These are phyloP conservation scores for Chlorops oryzae DNA, from an alignment of 1,140 invertebrate species.

Conservation along the genomic window DNA sequence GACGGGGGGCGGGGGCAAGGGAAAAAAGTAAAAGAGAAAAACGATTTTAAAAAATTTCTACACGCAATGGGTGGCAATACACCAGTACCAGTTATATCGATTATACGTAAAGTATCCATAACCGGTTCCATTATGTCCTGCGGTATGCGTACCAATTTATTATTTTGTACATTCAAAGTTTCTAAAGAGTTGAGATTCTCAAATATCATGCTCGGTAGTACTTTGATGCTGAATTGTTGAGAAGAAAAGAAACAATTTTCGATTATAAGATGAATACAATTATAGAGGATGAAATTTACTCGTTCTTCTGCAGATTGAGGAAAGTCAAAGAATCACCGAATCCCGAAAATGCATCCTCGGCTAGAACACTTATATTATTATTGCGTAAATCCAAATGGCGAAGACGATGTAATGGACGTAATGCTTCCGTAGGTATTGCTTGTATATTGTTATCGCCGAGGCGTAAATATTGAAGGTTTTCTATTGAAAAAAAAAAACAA, in stretches of 20 bases:
- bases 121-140: constrained; percentile 86
- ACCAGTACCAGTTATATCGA: constrained; percentile 87
- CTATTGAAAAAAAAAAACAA: constrained; percentile 48
- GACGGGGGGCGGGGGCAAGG: no score
- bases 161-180: constrained; percentile 80
- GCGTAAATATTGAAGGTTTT: constrained; percentile 80
- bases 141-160: constrained; percentile 71
- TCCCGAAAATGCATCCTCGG: constrained; percentile 80
- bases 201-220: constrained; percentile 69
- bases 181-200: constrained; percentile 83
- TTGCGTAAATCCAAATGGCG: constrained; percentile 80
- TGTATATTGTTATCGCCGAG: constrained; percentile 80
- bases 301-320: constrained; percentile 84
- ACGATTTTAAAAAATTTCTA: no score
- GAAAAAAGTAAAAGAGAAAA: neutral
- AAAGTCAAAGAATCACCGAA: constrained; percentile 89
- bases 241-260: constrained; percentile 6
- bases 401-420: constrained; percentile 72
- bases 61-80: no score
- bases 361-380: constrained; percentile 77
- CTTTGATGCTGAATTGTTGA: constrained; percentile 64
- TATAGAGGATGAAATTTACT: constrained; percentile 54
- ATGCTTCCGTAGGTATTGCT: constrained; percentile 71
- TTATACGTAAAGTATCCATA: constrained; percentile 72
- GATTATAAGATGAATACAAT: constrained; percentile 1